phyloP scores from a whole-genome alignment of 2,113 vertebrate species.

The Oceanodroma tethys region DNA sequence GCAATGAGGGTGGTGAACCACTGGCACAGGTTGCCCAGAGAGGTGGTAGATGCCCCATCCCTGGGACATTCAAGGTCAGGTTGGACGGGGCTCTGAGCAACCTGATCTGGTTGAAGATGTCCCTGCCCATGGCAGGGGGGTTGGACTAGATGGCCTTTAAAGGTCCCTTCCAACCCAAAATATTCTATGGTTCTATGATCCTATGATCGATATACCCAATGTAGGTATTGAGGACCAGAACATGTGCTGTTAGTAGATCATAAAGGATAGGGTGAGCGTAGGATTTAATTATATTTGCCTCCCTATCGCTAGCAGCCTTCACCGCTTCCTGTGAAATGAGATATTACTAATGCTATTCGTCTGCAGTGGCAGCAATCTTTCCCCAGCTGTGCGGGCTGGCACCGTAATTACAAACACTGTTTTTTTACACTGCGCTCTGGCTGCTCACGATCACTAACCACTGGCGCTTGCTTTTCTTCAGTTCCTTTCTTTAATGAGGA shows the following conservation, averaged over 20 bases:
- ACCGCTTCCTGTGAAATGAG: background rate
- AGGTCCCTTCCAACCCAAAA: too few relatives aligned
- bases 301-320: background rate
- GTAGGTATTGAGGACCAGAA: background rate
- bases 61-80: too few relatives aligned
- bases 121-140: too few relatives aligned
- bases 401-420: background rate
- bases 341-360: background rate
- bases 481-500: background rate
- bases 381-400: background rate
- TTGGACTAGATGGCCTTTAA: too few relatives aligned
- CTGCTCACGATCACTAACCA: background rate
- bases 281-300: background rate
- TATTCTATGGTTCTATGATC: too few relatives aligned
- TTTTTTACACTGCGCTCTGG: background rate
- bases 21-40: too few relatives aligned
- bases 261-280: background rate
- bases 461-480: background rate
- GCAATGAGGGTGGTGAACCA: too few relatives aligned
- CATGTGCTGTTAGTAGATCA: background rate
- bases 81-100: too few relatives aligned
- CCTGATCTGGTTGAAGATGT: too few relatives aligned
- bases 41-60: too few relatives aligned
- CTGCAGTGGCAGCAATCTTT: background rate
- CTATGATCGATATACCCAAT: rapidly evolving